These are phyloP conservation scores for Boloria selene DNA, from an alignment of 2,888 invertebrate species.

Conservation along the genomic window DNA sequence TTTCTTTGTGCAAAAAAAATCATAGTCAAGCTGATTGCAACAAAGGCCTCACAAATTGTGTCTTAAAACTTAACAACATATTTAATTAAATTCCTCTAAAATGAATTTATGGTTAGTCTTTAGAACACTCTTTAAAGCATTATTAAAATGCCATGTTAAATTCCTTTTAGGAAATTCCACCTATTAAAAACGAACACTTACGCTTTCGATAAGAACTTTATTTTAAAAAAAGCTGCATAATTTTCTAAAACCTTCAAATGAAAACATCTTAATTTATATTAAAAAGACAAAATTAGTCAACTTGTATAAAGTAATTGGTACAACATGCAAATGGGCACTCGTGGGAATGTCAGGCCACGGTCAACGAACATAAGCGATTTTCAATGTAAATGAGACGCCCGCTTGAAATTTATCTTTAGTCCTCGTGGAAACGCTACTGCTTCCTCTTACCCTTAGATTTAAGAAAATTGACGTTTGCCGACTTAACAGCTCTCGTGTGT, in stretches of 20 bases:
- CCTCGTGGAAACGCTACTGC: slow-evolving; percentile 24
- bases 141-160: neutral
- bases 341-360: slow-evolving; percentile 54
- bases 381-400: slow-evolving; percentile 68
- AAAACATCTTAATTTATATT: slow-evolving; percentile 39
- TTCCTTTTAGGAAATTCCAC: neutral
- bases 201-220: neutral
- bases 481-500: slow-evolving; percentile 23
- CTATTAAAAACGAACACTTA: neutral
- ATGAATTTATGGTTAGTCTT: neutral
- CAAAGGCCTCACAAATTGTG: slow-evolving; percentile 1
- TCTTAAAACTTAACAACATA: neutral
- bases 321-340: slow-evolving; percentile 67
- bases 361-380: slow-evolving; percentile 62
- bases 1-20: neutral
- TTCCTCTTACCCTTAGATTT: slow-evolving; percentile 24
- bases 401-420: slow-evolving; percentile 57
- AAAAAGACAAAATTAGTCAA: slow-evolving; percentile 58
- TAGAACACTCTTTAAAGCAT: neutral
- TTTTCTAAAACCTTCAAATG: neutral
- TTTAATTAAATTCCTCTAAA: neutral
- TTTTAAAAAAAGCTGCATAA: neutral
- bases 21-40: neutral
- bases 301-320: slow-evolving; percentile 73
- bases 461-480: slow-evolving; percentile 28